A percentile compares a stretch with the other conserved stretches of the same genome.
These are phyloP conservation scores for Agrypnia vestita DNA, from an alignment of 1,140 invertebrate genomes.

Conservation along the genomic window DNA sequence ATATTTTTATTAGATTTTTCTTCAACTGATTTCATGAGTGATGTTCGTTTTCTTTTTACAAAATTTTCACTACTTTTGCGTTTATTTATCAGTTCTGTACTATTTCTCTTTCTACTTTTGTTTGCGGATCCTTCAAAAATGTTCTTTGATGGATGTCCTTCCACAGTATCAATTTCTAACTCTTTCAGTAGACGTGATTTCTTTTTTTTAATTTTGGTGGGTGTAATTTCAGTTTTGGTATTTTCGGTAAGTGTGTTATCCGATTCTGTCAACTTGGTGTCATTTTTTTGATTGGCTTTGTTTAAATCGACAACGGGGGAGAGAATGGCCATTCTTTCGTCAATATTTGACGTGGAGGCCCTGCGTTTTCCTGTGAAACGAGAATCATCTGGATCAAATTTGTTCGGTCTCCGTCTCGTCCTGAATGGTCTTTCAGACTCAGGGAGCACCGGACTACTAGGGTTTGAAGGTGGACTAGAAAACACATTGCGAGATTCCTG, in stretches of 20 bases:
- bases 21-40: not conserved
- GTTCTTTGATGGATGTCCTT: conserved; percentile 66
- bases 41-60: conserved; percentile 17
- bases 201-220: conserved; percentile 56
- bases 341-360: conserved; percentile 21
- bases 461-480: not conserved
- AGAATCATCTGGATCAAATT: conserved; percentile 65
- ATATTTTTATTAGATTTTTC: not conserved
- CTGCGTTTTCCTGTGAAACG: conserved; percentile 12
- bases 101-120: conserved; percentile 18
- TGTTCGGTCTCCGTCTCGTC: conserved; percentile 69
- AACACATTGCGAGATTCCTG: not conserved
- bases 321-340: not conserved
- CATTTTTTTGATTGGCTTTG: not conserved
- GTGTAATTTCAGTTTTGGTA: conserved; percentile 23
- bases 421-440: conserved; percentile 65
- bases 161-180: conserved; percentile 69
- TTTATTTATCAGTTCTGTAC: not conserved
- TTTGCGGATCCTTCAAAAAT: not conserved
- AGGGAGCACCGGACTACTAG: not conserved
- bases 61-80: not conserved
- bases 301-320: not conserved
- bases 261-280: not conserved
- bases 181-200: conserved; percentile 66
- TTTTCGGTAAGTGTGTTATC: not conserved